Base-by-base conservation (phyloP, 2,888 invertebrate genomes). In the Agrotis puta region DNA sequence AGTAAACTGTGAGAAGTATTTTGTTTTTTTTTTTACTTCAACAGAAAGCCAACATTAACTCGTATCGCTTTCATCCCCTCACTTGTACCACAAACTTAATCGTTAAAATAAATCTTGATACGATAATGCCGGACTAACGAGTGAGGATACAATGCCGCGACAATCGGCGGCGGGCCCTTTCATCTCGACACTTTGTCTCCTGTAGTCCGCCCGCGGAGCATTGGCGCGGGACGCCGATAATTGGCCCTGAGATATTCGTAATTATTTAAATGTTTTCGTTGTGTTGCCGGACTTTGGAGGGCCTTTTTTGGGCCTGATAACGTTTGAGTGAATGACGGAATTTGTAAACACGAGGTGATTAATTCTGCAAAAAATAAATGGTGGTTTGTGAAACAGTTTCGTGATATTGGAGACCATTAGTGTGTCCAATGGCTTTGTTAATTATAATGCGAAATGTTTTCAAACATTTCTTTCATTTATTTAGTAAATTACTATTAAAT, bases 81-180 rank as follows among this genome's bases (percentile, higher is more conserved):
- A 16, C 84, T 89, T 87, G 79, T 22, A 73, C 88, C 85, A 80
- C 71, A 77, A 78, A 87, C 85, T 92, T 95, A 95, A 95, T 95
- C 95, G 94, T 93, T 94, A 91, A 94, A 94, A 95, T 95, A 95
- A 95, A 95, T 95, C 95, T 95, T 92, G 91, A 91, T 93, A 94
- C 95, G 94, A 94, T 95, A 95, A 95, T 94, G 92, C 92, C 88
- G 88, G 92, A 89, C 94, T 95, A 95, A 95, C 95, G 94, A 95
- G 93, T 94, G 94, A 93, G 94, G 95, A 94, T 93, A 95, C 95
- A 94, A 95, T 94, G 94, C 95, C 85, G 91, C 92, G 95, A 94
- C 95, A 95, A 95, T 94, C 95, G 94, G 85, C 90, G 93, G 95
- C 95, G 95, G 95, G 77, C 75, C 86, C 94, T 95, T 95, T 95